Conservation (phyloP, 1,140 invertebrate species). For the Phocides pigmalion region DNA sequence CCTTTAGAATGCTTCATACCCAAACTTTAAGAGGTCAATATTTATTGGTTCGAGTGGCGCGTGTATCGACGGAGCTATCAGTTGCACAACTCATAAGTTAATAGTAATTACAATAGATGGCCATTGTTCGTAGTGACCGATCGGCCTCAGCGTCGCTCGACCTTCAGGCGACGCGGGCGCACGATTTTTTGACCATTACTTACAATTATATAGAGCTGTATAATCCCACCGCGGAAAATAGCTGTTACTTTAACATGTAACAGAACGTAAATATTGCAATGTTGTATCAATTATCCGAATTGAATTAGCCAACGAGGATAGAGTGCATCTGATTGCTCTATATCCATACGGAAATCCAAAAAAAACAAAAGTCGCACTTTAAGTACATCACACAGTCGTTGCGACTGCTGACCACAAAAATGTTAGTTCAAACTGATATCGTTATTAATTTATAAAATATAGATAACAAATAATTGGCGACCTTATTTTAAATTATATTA, state of each 20-base stretch:
- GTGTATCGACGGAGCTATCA: slow-evolving; percentile 54
- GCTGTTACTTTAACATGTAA: neutral
- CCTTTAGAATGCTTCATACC: neutral
- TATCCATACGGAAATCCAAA: too few species aligned
- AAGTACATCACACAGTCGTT: too few species aligned
- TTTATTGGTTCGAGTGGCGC: slow-evolving; percentile 37
- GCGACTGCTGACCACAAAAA: too few species aligned
- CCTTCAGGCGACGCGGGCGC: slow-evolving; percentile 65
- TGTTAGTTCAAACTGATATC: too few species aligned
- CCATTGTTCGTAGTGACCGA: slow-evolving; percentile 75
- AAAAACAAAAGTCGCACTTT: too few species aligned
- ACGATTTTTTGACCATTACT: slow-evolving; percentile 76
- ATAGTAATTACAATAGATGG: slow-evolving; percentile 81
- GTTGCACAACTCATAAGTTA: slow-evolving; percentile 71
- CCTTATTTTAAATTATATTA: too few species aligned
- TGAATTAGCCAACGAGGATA: too few species aligned
- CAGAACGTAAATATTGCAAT: too few species aligned
- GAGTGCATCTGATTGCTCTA: too few species aligned
- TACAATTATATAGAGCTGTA: slow-evolving; percentile 49
- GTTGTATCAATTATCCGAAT: too few species aligned
- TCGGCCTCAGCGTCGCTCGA: slow-evolving; percentile 57
- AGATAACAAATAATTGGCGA: too few species aligned
- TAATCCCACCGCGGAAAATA: slow-evolving; percentile 28
- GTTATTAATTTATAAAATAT: too few species aligned
- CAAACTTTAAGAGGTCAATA: slow-evolving; percentile 40